Conservation (phyloP, 2,113 vertebrate genomes). For the Copsychus sechellarum region DNA sequence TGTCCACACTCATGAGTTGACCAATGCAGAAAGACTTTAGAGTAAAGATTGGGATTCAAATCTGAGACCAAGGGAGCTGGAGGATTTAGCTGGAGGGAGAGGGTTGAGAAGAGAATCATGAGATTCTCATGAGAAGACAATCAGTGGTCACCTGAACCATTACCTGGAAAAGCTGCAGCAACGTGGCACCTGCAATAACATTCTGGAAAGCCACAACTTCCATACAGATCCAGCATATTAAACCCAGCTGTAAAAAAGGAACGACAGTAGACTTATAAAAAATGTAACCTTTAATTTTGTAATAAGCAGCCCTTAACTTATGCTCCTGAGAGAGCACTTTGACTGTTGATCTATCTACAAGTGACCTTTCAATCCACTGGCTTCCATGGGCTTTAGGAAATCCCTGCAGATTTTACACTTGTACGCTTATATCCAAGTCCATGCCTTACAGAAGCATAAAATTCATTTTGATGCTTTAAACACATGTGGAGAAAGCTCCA, state of each 20-base stretch:
- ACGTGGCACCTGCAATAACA: neutral
- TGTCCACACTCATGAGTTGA: fast-evolving
- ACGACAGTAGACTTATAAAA: neutral
- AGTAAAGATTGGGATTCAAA: neutral
- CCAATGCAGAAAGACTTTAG: neutral
- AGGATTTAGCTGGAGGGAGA: neutral
- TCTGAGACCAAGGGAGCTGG: neutral
- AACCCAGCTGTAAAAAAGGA: neutral
- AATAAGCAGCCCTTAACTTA: neutral
- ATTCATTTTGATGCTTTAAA: neutral
- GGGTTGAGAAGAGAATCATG: no score
- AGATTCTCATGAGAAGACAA: neutral
- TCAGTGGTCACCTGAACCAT: neutral
- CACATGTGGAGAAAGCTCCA: neutral
- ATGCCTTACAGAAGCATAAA: neutral
- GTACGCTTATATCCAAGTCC: neutral
- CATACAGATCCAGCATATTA: neutral
- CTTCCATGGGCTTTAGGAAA: neutral
- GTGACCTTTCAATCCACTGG: neutral
- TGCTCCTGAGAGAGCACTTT: neutral
- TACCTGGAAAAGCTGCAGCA: neutral
- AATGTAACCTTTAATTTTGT: neutral
- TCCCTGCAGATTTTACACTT: neutral
- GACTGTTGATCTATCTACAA: neutral
- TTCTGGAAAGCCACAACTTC: neutral